Evolutionary conservation across 2,797 vertebrate species (phyloP).

Genomic region (Zalophus californianus): DNA sequence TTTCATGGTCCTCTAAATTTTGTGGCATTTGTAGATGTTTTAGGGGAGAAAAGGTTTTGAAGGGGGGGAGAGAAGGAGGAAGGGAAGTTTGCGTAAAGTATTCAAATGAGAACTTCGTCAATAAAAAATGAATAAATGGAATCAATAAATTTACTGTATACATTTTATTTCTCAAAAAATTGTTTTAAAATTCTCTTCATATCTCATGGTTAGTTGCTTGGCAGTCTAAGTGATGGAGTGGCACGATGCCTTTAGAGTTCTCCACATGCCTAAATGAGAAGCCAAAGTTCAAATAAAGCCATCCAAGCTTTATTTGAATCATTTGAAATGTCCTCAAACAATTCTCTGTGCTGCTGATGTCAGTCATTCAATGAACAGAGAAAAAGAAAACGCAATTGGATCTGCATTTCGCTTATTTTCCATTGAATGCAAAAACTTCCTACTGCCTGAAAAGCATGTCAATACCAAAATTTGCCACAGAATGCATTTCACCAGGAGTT

Average conservation of each 20-base stretch:
- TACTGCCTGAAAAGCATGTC: background rate
- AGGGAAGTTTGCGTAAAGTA: conserved; percentile 37
- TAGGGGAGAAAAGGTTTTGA: background rate
- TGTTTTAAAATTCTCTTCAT: conserved; percentile 51
- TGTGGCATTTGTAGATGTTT: background rate
- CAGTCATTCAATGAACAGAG: conserved; percentile 46
- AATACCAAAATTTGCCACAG: background rate
- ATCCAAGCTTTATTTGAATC: background rate
- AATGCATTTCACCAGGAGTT: background rate
- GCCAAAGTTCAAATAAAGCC: conserved; percentile 52
- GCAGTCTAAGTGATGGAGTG: background rate
- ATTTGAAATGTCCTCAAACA: conserved; percentile 2
- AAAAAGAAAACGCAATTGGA: conserved; percentile 26
- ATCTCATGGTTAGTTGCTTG: conserved; percentile 47
- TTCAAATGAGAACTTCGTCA: background rate
- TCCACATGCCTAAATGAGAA: conserved; percentile 20
- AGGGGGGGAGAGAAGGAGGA: background rate
- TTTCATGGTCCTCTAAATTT: background rate
- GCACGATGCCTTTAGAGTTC: background rate
- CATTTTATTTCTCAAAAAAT: conserved; percentile 60
- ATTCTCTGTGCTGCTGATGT: conserved; percentile 4
- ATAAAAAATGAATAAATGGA: conserved; percentile 49
- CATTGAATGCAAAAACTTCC: conserved; percentile 6
- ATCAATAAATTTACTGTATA: conserved; percentile 35
- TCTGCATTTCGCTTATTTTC: conserved; percentile 50